Conservation (phyloP, 2,888 invertebrate genomes). For the Eupeodes latifasciatus region DNA sequence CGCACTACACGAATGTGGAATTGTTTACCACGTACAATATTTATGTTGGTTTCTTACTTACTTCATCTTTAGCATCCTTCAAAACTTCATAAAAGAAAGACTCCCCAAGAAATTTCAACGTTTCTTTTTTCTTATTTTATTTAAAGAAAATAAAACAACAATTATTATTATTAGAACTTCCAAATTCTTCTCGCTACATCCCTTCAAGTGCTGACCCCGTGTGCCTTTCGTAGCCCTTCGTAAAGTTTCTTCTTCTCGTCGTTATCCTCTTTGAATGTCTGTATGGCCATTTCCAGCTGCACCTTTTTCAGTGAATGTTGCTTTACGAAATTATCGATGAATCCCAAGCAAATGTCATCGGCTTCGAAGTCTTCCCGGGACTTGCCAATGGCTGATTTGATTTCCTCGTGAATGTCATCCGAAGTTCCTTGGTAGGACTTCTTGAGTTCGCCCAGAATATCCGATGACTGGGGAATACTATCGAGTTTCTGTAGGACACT, state of each 20-base stretch:
- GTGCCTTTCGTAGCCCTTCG: slow-evolving; percentile 88
- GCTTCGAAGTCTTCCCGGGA: slow-evolving; percentile 84
- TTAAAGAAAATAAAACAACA: slow-evolving; percentile 37
- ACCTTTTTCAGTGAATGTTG: slow-evolving; percentile 88
- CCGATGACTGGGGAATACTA: slow-evolving; percentile 74
- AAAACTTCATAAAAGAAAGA: not conserved
- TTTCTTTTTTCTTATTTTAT: not conserved
- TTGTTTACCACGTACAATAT: too few relatives aligned
- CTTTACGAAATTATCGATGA: slow-evolving; percentile 87
- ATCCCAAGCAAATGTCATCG: slow-evolving; percentile 86
- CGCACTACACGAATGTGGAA: too few relatives aligned
- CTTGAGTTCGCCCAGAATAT: slow-evolving; percentile 78
- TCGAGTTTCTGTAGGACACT: slow-evolving; percentile 77
- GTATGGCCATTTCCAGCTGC: slow-evolving; percentile 89
- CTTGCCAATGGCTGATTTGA: slow-evolving; percentile 85
- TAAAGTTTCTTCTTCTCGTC: slow-evolving; percentile 86
- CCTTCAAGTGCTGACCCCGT: slow-evolving; percentile 84
- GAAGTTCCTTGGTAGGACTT: slow-evolving; percentile 76
- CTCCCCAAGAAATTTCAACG: too few relatives aligned
- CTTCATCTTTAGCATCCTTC: not conserved
- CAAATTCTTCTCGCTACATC: not conserved
- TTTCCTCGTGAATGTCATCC: slow-evolving; percentile 84
- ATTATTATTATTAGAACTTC: not conserved
- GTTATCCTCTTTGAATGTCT: slow-evolving; percentile 88
- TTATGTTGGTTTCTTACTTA: too few relatives aligned